phyloP scores from a whole-genome alignment of 2,113 vertebrate genomes.

The Gallinago media region DNA sequence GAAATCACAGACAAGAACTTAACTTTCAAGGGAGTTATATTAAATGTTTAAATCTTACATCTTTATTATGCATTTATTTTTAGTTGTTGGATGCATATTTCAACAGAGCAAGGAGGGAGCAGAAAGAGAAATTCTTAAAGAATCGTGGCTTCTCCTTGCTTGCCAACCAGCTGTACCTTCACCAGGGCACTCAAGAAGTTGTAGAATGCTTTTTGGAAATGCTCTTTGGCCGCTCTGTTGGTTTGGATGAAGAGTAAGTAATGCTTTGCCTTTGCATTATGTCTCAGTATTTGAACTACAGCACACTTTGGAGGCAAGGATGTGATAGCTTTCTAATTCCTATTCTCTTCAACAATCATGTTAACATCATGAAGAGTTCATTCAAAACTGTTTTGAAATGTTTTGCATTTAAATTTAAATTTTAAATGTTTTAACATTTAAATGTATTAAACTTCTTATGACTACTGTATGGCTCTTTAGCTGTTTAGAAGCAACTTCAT shows the following conservation, averaged over 20 bases:
- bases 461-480: not conserved
- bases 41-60: not conserved
- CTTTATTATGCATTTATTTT: constrained; percentile 52
- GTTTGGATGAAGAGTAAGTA: constrained; percentile 95
- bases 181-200: constrained; percentile 90
- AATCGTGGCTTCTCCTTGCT: constrained; percentile 95
- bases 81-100: constrained; percentile 96
- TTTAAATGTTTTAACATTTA: not conserved
- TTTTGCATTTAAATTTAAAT: not conserved
- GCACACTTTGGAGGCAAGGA: not conserved
- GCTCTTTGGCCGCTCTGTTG: constrained; percentile 87
- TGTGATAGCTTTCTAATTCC: not conserved
- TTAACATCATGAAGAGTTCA: not conserved
- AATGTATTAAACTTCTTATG: not conserved
- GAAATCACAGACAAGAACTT: not conserved
- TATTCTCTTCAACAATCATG: not conserved
- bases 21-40: not conserved
- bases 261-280: not conserved
- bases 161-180: constrained; percentile 96
- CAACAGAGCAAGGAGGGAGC: constrained; percentile 91
- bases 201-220: constrained; percentile 94
- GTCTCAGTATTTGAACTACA: not conserved
- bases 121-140: constrained; percentile 97
- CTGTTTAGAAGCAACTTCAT: not conserved
- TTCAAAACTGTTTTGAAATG: not conserved